These are phyloP conservation scores for Gallinago solitaria DNA, from an alignment of 2,797 vertebrate genomes.

Conservation along the genomic window DNA sequence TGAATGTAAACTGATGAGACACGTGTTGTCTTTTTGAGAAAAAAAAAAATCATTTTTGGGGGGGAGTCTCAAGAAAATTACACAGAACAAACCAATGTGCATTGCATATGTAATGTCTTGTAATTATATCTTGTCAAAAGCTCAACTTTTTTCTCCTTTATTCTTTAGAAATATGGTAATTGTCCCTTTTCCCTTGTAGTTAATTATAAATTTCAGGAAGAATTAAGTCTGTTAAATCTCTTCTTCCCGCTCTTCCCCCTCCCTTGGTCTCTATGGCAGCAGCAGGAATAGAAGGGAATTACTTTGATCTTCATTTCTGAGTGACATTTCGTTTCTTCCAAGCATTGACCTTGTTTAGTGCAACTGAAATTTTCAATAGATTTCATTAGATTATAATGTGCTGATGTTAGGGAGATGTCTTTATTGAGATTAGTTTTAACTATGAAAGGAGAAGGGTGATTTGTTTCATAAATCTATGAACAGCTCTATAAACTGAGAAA, in stretches of 20 bases:
- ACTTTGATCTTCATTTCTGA: constrained; percentile 77
- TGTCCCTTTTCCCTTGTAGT: constrained; percentile 73
- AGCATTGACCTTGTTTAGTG: constrained; percentile 67
- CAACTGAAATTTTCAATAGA: constrained; percentile 68
- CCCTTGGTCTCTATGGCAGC: constrained; percentile 77
- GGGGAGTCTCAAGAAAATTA: constrained; percentile 55
- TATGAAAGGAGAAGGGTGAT: constrained; percentile 38
- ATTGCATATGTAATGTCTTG: constrained; percentile 64
- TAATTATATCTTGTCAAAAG: constrained; percentile 80
- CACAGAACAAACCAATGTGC: constrained; percentile 62
- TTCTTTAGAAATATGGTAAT: constrained; percentile 80
- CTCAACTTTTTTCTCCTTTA: constrained; percentile 70
- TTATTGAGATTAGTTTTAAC: constrained; percentile 48
- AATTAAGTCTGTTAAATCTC: constrained; percentile 77
- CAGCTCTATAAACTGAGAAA: constrained; percentile 24
- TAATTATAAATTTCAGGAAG: constrained; percentile 82
- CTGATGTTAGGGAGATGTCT: constrained; percentile 54
- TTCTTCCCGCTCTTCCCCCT: constrained; percentile 42
- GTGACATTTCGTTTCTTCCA: constrained; percentile 59
- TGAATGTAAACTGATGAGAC: constrained; percentile 61
- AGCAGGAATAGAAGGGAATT: constrained; percentile 68
- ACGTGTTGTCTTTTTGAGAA: constrained; percentile 50
- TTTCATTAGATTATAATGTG: constrained; percentile 68
- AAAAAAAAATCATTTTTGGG: constrained; percentile 7
- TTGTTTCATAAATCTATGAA: constrained; percentile 63